These are phyloP conservation scores for Eidolon helvum DNA, from an alignment of 2,113 vertebrate genomes.

Conservation along the genomic window DNA sequence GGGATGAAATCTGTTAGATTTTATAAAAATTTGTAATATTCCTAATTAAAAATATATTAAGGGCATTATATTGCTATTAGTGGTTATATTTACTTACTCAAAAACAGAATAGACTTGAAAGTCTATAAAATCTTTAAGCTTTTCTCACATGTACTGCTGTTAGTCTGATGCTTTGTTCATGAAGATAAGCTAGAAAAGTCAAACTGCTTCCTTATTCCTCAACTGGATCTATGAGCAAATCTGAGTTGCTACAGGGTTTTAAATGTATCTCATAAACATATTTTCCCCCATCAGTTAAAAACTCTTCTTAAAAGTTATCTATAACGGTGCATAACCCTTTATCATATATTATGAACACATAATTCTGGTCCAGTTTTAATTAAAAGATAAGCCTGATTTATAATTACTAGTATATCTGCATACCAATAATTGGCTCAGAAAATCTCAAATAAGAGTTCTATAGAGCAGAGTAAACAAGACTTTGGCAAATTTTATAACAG, in stretches of 20 bases:
- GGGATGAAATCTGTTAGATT: not conserved
- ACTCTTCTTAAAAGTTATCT: not conserved
- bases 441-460: constrained; percentile 19
- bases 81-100: not conserved
- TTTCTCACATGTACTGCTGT: not conserved
- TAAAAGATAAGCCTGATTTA: constrained; percentile 54
- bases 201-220: not conserved
- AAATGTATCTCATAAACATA: not conserved
- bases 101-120: not conserved
- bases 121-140: not conserved
- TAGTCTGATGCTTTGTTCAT: not conserved
- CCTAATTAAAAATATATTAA: not conserved
- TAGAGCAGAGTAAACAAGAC: not conserved
- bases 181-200: not conserved
- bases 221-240: not conserved
- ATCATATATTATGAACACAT: not conserved
- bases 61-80: not conserved
- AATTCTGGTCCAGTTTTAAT: constrained; percentile 47
- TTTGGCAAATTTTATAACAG: constrained; percentile 12
- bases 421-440: constrained; percentile 35
- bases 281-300: not conserved
- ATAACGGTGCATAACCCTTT: not conserved
- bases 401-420: constrained; percentile 45
- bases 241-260: not conserved
- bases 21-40: not conserved